phyloP scores from a whole-genome alignment of 2,888 invertebrate genomes.

The Ceriagrion tenellum region DNA sequence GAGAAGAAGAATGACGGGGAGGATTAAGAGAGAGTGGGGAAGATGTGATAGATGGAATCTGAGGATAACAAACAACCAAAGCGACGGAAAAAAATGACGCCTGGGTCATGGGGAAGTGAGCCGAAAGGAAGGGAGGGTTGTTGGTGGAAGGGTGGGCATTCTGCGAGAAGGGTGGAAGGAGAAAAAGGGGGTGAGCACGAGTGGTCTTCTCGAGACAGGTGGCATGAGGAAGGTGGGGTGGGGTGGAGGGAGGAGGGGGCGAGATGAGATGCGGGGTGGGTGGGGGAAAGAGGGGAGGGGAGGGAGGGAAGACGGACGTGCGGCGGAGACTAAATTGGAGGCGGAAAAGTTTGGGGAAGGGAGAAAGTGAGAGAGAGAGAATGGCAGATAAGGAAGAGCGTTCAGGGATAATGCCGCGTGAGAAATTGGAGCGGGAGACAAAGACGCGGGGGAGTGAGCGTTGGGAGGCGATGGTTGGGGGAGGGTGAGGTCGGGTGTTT shows the following conservation, averaged over 20 bases:
- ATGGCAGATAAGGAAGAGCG: background rate
- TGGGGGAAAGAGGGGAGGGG: background rate
- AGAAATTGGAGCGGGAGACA: background rate
- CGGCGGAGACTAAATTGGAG: background rate
- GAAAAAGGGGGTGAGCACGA: no score
- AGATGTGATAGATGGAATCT: background rate
- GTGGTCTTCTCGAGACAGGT: background rate
- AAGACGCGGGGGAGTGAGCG: background rate
- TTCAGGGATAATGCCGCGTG: background rate
- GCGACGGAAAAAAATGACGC: background rate
- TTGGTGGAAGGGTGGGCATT: background rate
- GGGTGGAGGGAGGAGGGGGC: background rate
- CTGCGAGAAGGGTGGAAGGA: background rate
- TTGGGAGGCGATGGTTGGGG: background rate
- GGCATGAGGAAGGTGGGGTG: background rate
- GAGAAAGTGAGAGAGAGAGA: background rate
- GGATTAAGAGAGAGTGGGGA: background rate
- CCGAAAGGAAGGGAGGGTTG: background rate
- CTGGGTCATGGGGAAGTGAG: background rate
- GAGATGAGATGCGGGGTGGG: background rate
- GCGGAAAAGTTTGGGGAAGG: background rate
- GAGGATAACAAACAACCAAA: slow-evolving; percentile 7
- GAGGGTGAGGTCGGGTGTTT: background rate
- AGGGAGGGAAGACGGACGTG: background rate
- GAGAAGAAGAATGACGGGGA: no score